Conservation (phyloP, 2,113 vertebrate species). For the Hiodon tergisus region DNA sequence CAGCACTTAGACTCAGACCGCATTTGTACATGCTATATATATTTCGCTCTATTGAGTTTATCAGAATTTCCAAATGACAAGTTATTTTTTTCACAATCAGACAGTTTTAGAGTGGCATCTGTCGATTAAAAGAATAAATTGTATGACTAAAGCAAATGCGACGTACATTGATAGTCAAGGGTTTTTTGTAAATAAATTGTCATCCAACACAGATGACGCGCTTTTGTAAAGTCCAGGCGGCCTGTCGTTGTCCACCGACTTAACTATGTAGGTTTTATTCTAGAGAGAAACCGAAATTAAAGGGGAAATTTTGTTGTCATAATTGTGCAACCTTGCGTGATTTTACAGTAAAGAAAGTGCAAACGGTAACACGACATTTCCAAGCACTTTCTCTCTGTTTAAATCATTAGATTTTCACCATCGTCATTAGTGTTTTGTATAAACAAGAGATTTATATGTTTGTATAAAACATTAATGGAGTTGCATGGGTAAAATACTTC, state of each 20-base stretch:
- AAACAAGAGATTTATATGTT: constrained; percentile 81
- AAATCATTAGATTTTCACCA: constrained; percentile 69
- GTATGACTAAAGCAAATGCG: constrained; percentile 31
- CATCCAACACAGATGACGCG: constrained; percentile 10
- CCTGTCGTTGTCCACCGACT: constrained; percentile 42
- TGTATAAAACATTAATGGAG: constrained; percentile 83
- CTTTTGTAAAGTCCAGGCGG: constrained; percentile 31
- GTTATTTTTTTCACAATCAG: constrained; percentile 23
- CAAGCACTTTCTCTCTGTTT: constrained; percentile 83
- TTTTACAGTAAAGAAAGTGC: constrained; percentile 75
- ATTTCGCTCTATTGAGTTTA: constrained; percentile 74
- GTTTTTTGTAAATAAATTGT: constrained; percentile 60
- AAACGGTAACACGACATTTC: constrained; percentile 81
- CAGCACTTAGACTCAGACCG: constrained; percentile 72
- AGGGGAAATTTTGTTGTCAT: constrained; percentile 56
- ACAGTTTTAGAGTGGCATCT: constrained; percentile 45
- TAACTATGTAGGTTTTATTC: constrained; percentile 48
- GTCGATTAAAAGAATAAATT: not conserved
- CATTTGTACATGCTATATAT: constrained; percentile 77
- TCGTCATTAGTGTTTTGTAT: constrained; percentile 60
- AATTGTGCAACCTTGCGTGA: constrained; percentile 68
- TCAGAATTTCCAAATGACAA: constrained; percentile 39
- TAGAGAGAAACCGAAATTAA: constrained; percentile 44
- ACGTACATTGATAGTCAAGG: constrained; percentile 80
- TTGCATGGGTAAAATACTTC: constrained; percentile 83